These are phyloP conservation scores for Borostomias antarcticus DNA, from an alignment of 2,797 vertebrate genomes.

Conservation along the genomic window DNA sequence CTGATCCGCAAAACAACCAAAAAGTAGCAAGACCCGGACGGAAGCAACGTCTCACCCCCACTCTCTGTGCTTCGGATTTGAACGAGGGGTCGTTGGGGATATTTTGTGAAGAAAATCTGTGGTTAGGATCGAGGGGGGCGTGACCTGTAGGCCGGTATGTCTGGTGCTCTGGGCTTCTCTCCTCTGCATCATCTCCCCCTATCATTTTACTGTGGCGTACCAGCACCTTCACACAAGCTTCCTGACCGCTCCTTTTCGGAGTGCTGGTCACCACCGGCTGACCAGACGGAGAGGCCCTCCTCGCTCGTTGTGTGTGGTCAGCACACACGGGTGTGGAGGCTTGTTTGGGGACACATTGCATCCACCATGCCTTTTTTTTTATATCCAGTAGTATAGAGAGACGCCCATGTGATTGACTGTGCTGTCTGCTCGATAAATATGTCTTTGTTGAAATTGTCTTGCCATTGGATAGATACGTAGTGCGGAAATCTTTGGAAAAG, in stretches of 20 bases:
- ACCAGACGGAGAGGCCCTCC: slow-evolving; percentile 20
- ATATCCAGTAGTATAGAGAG: slow-evolving; percentile 26
- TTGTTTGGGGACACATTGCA: slow-evolving; percentile 22
- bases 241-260: slow-evolving; percentile 24
- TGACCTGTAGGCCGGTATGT: not conserved
- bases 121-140: not conserved
- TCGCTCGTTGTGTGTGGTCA: slow-evolving; percentile 52
- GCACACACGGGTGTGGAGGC: slow-evolving; percentile 53
- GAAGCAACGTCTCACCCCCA: slow-evolving; percentile 23
- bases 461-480: slow-evolving; percentile 16
- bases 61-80: slow-evolving; percentile 32
- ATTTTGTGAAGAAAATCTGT: not conserved
- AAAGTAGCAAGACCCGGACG: slow-evolving; percentile 81
- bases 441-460: not conserved
- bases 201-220: not conserved
- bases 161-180: not conserved
- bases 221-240: not conserved
- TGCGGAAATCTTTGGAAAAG: slow-evolving; percentile 10
- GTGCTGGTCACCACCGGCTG: slow-evolving; percentile 49
- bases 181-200: not conserved
- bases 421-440: slow-evolving; percentile 13
- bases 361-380: slow-evolving; percentile 39
- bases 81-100: not conserved
- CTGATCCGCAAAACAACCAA: slow-evolving; percentile 99
- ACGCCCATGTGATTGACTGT: slow-evolving; percentile 25